A percentile compares a stretch with the other conserved stretches of the same genome.
phyloP scores from a whole-genome alignment of 1,140 invertebrate genomes.

The Brachionus angularis region DNA sequence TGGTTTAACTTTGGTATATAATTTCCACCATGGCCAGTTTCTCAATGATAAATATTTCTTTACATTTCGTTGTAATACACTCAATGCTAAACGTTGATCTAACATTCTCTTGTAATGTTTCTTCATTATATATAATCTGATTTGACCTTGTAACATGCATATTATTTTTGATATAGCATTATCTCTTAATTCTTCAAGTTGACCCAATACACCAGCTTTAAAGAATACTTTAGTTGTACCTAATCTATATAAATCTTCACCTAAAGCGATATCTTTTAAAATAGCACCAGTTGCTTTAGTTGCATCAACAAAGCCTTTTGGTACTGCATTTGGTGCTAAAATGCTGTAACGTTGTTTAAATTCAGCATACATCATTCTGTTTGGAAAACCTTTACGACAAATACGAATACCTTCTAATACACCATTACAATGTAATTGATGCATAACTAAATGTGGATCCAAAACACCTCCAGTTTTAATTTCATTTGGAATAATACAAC shows the following conservation, averaged over 20 bases:
- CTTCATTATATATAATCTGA: constrained; percentile 74
- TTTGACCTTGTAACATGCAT: constrained; percentile 93
- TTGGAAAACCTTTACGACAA: constrained; percentile 99
- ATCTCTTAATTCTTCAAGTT: constrained; percentile 99
- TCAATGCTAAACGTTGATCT: constrained; percentile 92
- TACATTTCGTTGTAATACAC: constrained; percentile 96
- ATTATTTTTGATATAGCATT: constrained; percentile 96
- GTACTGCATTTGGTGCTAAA: constrained; percentile 77
- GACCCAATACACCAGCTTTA: constrained; percentile 98
- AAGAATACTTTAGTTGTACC: constrained; percentile 99
- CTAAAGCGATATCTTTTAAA: constrained; percentile 71
- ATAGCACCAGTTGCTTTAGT: constrained; percentile 77
- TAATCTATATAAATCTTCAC: constrained; percentile 80
- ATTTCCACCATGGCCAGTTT: constrained; percentile 99
- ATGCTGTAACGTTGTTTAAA: constrained; percentile 99
- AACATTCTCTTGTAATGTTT: constrained; percentile 95
- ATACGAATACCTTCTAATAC: constrained; percentile 99
- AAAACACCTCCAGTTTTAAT: constrained; percentile 92
- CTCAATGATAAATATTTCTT: constrained; percentile 94
- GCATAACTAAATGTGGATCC: constrained; percentile 90
- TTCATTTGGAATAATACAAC: constrained; percentile 99
- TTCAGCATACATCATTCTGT: constrained; percentile 98
- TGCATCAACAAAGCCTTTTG: constrained; percentile 69
- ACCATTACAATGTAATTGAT: constrained; percentile 99
- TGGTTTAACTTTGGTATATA: constrained; percentile 97